phyloP scores from a whole-genome alignment of 2,888 invertebrate genomes.

The Gymnocheta viridis region DNA sequence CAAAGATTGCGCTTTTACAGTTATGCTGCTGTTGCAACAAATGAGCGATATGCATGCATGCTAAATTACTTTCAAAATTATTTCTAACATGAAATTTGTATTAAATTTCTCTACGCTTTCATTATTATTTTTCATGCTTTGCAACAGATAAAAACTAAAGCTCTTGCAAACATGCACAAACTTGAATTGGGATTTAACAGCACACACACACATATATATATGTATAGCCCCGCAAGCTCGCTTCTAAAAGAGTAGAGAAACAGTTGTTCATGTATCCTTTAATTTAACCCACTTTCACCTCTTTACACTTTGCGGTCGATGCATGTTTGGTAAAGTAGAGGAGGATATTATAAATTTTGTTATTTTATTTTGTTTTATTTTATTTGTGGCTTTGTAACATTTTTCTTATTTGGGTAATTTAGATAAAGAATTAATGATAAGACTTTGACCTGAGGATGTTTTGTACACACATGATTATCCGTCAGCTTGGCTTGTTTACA shows the following conservation, averaged over 20 bases:
- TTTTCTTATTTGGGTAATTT: slow-evolving; percentile 7
- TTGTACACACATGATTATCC: neutral
- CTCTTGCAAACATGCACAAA: slow-evolving; percentile 3
- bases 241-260: neutral
- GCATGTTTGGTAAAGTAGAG: neutral
- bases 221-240: neutral
- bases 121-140: slow-evolving; percentile 34
- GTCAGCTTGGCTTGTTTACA: neutral
- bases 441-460: slow-evolving; percentile 7
- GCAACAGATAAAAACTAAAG: neutral
- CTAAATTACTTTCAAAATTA: neutral
- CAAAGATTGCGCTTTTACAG: too few relatives aligned
- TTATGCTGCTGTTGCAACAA: too few relatives aligned
- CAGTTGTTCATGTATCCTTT: neutral
- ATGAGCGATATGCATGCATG: neutral
- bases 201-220: neutral
- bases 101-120: slow-evolving; percentile 15
- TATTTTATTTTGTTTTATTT: too few relatives aligned
- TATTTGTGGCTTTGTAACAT: slow-evolving; percentile 20
- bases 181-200: neutral
- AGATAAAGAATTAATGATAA: slow-evolving; percentile 8
- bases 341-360: slow-evolving; percentile 10
- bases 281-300: slow-evolving; percentile 10
- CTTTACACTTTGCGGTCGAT: neutral
- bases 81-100: neutral